Percentiles rank a stretch among this genome's conserved stretches.
Conservation (phyloP, 2,888 invertebrate genomes). For the Eupelmus urozonus region DNA sequence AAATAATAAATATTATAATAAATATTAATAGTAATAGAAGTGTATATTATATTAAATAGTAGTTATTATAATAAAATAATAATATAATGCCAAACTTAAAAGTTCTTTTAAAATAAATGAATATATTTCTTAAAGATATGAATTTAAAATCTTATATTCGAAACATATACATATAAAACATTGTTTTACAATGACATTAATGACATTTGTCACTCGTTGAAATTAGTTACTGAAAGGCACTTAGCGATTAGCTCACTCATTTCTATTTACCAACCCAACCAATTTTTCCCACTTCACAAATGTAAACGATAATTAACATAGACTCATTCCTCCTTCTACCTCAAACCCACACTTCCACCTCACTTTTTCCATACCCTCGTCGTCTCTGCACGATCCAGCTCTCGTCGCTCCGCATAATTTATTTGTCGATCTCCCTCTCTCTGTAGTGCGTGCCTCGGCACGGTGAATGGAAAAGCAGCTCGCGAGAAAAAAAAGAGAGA, state of each 20-base stretch:
- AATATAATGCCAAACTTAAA: too few species aligned
- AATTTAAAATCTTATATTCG: too few species aligned
- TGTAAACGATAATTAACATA: conserved; percentile 34
- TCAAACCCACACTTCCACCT: too few species aligned
- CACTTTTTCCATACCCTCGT: conserved; percentile 1
- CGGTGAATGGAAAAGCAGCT: neutral
- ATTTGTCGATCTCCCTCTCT: conserved; percentile 10
- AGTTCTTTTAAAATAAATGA: too few species aligned
- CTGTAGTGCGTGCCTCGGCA: neutral
- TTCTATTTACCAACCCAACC: neutral
- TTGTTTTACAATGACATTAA: too few species aligned
- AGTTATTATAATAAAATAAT: too few species aligned
- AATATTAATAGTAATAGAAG: too few species aligned
- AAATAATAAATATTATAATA: too few species aligned
- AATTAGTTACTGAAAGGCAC: neutral
- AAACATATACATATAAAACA: too few species aligned
- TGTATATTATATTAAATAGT: too few species aligned
- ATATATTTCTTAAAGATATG: too few species aligned
- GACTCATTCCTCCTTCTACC: neutral
- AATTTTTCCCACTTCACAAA: neutral
- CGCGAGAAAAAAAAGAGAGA: neutral
- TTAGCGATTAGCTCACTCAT: neutral
- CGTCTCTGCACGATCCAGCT: neutral
- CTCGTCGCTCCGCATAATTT: conserved; percentile 35
- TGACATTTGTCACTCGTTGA: neutral